Conservation (phyloP, 2,797 vertebrate species). For the Otolemur crassicaudatus region DNA sequence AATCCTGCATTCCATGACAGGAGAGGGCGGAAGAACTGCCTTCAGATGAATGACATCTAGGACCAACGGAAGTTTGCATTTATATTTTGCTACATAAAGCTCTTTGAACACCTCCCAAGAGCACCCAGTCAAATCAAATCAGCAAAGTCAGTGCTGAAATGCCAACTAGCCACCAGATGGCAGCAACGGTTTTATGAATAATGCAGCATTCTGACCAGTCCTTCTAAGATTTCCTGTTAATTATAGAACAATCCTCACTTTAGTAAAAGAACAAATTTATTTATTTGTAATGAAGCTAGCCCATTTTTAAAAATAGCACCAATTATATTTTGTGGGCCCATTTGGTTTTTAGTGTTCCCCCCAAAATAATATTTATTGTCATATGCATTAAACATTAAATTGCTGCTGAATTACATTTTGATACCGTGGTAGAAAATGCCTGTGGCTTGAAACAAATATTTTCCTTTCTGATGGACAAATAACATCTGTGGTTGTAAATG, state of each 20-base stretch:
- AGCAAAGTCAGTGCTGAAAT: slow-evolving; percentile 65
- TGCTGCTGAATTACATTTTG: slow-evolving; percentile 80
- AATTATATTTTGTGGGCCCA: slow-evolving; percentile 49
- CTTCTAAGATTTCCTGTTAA: slow-evolving; percentile 79
- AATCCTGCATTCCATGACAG: not conserved
- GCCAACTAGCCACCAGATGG: slow-evolving; percentile 90
- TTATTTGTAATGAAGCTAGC: not conserved
- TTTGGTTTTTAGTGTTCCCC: slow-evolving; percentile 45
- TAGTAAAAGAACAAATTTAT: slow-evolving; percentile 67
- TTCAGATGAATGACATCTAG: not conserved
- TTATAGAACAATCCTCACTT: slow-evolving; percentile 78
- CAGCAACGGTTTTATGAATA: slow-evolving; percentile 91
- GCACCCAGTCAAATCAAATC: slow-evolving; percentile 50
- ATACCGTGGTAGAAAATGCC: slow-evolving; percentile 79
- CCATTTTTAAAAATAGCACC: not conserved
- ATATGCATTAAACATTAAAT: slow-evolving; percentile 82
- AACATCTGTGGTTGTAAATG: slow-evolving; percentile 86
- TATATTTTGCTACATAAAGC: slow-evolving; percentile 8
- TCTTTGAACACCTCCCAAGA: slow-evolving; percentile 28
- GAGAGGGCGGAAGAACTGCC: not conserved
- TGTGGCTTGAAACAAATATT: slow-evolving; percentile 87
- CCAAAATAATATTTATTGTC: slow-evolving; percentile 42
- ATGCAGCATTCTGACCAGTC: slow-evolving; percentile 83
- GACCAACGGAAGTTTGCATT: not conserved
- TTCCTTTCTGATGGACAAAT: slow-evolving; percentile 87